Conservation (phyloP, 1,140 invertebrate species). For the Trinorchestia longiramus region DNA sequence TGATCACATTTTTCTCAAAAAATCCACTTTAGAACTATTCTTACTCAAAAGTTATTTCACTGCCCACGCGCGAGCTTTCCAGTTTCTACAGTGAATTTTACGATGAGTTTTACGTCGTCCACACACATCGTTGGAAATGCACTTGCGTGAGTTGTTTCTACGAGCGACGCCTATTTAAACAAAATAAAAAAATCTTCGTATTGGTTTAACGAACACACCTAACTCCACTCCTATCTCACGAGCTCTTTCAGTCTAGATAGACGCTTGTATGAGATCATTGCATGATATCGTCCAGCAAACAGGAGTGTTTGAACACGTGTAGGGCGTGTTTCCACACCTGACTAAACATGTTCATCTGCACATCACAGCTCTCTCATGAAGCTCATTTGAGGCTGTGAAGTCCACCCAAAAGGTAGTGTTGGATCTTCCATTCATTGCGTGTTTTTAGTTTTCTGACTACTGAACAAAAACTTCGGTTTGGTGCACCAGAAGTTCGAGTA, state of each 20-base stretch:
- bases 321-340: not conserved
- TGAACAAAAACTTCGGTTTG: not conserved
- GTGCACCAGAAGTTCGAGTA: not conserved
- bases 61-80: too few relatives aligned
- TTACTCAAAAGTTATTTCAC: not conserved
- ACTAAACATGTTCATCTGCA: not conserved
- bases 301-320: not conserved
- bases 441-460: not conserved
- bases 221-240: not conserved
- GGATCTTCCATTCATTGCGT: not conserved
- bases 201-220: not conserved
- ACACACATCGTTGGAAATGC: not conserved
- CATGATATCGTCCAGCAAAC: not conserved
- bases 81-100: not conserved
- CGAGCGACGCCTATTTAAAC: not conserved
- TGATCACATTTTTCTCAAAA: not conserved
- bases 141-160: not conserved
- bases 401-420: not conserved
- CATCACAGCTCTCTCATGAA: not conserved
- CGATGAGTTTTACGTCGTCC: not conserved
- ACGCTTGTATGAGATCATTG: not conserved
- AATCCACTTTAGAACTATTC: not conserved
- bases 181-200: not conserved
- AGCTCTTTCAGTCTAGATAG: not conserved
- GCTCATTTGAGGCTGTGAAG: not conserved